Conservation (phyloP, 2,113 vertebrate genomes). For the Ailurus styani region DNA sequence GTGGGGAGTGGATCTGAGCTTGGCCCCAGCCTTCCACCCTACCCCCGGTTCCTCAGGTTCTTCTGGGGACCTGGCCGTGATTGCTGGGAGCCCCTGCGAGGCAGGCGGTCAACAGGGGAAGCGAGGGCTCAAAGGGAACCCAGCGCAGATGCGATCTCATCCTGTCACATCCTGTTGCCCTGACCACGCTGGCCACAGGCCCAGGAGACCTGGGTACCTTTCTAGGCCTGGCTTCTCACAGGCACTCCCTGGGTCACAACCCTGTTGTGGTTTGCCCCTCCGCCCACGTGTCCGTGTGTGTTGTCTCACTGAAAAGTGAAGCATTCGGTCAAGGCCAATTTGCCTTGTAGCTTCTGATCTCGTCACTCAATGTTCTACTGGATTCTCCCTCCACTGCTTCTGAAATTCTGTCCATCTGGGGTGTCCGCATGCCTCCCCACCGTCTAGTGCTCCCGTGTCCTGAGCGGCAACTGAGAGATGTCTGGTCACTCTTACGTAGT, state of each 20-base stretch:
- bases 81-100: neutral
- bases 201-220: neutral
- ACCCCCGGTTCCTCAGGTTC: neutral
- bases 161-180: neutral
- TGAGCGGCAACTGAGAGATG: rapidly evolving
- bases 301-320: neutral
- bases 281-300: neutral
- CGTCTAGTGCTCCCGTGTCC: rapidly evolving
- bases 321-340: too few species aligned
- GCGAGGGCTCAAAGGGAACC: neutral
- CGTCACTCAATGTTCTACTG: neutral
- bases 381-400: neutral
- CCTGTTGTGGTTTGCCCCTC: neutral
- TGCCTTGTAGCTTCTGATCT: neutral
- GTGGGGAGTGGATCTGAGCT: neutral
- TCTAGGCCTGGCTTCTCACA: neutral
- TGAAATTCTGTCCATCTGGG: neutral
- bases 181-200: neutral
- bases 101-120: neutral
- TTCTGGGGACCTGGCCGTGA: neutral
- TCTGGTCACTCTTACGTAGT: neutral
- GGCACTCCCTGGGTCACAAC: neutral
- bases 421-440: rapidly evolving
- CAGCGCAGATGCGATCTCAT: neutral
- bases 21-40: neutral